Percentiles rank a stretch among this genome's conserved stretches.
phyloP scores from a whole-genome alignment of 35 echinoderm and acorn worm genomes.

The Eucidaris tribuloides region DNA sequence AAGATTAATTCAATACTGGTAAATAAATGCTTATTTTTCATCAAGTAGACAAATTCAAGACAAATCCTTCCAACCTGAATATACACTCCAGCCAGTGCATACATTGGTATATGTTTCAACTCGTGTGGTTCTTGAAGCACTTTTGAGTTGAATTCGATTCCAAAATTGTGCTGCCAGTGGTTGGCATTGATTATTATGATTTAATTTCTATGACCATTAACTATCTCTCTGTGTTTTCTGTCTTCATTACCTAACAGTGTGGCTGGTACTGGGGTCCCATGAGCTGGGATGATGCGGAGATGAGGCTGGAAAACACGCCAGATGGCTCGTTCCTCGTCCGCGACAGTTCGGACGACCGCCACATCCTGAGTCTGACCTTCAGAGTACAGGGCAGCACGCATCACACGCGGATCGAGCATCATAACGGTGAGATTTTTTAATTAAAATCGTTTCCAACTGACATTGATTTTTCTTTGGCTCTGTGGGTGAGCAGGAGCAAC shows the following conservation, averaged over 20 bases:
- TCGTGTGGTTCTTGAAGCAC: too few relatives aligned
- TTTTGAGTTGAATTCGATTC: neutral
- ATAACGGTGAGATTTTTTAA: slow-evolving; percentile 65
- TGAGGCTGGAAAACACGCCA: slow-evolving; percentile 85
- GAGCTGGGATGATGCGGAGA: slow-evolving; percentile 99
- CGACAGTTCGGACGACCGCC: slow-evolving; percentile 94
- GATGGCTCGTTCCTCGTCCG: slow-evolving; percentile 98
- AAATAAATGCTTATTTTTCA: too few relatives aligned
- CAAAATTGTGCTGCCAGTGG: neutral
- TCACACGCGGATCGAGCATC: slow-evolving; percentile 96
- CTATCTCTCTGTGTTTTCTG: neutral
- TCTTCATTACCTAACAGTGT: slow-evolving; percentile 42
- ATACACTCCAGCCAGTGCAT: too few relatives aligned
- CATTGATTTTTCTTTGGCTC: too few relatives aligned
- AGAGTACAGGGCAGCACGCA: slow-evolving; percentile 89
- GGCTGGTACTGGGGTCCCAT: slow-evolving; percentile 99
- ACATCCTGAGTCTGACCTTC: slow-evolving; percentile 92
- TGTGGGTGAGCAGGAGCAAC: too few relatives aligned
- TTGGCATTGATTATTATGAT: neutral
- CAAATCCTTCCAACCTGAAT: too few relatives aligned
- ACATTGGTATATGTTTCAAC: too few relatives aligned
- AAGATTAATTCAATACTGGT: too few relatives aligned
- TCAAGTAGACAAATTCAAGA: too few relatives aligned
- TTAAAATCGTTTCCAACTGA: too few relatives aligned
- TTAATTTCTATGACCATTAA: neutral